Evolutionary conservation across 1,140 invertebrate genomes (phyloP).

Genomic region (Drosophila simulans): DNA sequence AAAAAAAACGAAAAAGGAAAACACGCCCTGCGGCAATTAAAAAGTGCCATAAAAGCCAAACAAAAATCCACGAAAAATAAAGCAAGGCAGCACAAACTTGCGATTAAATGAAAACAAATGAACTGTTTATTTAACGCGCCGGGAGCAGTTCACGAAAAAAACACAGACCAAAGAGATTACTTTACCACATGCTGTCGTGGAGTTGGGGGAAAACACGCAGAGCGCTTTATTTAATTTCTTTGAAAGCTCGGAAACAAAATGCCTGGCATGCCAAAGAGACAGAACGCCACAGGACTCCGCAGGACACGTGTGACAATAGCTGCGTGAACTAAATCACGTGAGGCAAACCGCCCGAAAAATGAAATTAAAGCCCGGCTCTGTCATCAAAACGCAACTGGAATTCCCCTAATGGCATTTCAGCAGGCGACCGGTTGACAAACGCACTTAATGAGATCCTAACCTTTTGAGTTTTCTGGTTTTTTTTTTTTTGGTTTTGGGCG

Average conservation of each 20-base stretch:
- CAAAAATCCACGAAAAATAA: constrained; percentile 30
- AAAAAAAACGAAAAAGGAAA: constrained; percentile 2
- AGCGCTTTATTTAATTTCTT: constrained; percentile 84
- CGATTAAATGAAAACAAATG: constrained; percentile 82
- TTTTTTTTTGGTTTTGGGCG: constrained; percentile 41
- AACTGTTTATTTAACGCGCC: constrained; percentile 83
- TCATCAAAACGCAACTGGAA: constrained; percentile 69
- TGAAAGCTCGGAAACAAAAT: constrained; percentile 82
- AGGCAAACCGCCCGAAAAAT: constrained; percentile 30
- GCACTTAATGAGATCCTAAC: constrained; percentile 68
- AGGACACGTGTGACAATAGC: constrained; percentile 69
- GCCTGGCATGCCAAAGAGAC: constrained; percentile 59
- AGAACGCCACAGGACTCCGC: constrained; percentile 31
- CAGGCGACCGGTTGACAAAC: constrained; percentile 71
- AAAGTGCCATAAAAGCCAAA: constrained; percentile 49
- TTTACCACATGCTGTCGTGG: constrained; percentile 37
- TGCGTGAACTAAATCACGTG: constrained; percentile 66
- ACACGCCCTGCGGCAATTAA: constrained; percentile 78
- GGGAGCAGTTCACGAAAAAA: constrained; percentile 17
- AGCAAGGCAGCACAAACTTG: constrained; percentile 54
- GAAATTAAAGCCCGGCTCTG: constrained; percentile 51
- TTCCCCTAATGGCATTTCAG: constrained; percentile 66
- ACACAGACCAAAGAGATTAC: constrained; percentile 34
- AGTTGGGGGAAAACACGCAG: constrained; percentile 64
- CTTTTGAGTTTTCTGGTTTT: not conserved